phyloP scores from a whole-genome alignment of 1,140 invertebrate genomes.

The Papilio dardanus region DNA sequence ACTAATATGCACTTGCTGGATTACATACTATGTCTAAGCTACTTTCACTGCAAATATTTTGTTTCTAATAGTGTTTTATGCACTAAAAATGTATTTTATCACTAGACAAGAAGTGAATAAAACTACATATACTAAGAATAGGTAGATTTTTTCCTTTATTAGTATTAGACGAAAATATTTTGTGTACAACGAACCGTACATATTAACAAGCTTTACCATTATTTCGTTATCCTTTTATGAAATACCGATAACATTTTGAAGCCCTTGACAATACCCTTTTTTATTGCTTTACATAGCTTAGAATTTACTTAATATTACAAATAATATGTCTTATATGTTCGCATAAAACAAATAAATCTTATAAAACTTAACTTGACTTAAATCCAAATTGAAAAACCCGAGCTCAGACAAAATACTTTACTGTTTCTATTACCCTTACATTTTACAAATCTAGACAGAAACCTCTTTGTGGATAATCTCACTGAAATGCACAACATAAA shows the following conservation, averaged over 20 bases:
- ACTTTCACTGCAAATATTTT: not conserved
- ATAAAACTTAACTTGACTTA: too few species aligned
- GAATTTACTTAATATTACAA: not conserved
- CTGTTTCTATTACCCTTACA: not conserved
- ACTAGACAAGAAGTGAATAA: not conserved
- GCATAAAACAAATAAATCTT: not conserved
- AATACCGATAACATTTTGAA: not conserved
- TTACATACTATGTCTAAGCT: not conserved
- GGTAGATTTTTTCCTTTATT: too few species aligned
- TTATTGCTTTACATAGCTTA: not conserved
- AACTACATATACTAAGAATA: too few species aligned
- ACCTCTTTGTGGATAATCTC: not conserved
- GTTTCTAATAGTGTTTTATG: not conserved
- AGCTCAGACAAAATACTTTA: not conserved
- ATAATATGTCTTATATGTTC: too few species aligned
- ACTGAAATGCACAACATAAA: conserved; percentile 12
- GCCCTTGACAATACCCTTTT: conserved; percentile 14
- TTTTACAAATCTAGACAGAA: not conserved
- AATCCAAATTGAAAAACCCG: not conserved
- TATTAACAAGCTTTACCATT: not conserved
- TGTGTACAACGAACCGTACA: not conserved
- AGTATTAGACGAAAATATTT: too few species aligned
- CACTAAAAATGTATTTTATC: not conserved
- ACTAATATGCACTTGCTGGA: conserved; percentile 7
- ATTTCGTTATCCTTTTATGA: not conserved